phyloP scores from a whole-genome alignment of 2,888 invertebrate genomes.

The Heliconius hortense region DNA sequence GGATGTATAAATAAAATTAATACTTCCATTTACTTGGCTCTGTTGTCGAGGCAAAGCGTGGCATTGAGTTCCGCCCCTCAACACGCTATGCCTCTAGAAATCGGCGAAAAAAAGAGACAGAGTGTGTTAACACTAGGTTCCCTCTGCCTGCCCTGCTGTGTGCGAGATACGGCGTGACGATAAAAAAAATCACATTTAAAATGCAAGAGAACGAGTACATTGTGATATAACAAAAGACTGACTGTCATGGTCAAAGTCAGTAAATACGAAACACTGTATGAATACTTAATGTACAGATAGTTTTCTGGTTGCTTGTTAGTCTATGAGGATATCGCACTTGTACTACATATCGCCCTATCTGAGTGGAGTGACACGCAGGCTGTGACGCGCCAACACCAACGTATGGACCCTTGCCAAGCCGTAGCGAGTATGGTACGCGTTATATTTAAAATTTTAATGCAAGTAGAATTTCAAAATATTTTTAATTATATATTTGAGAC shows the following conservation, averaged over 20 bases:
- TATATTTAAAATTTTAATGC: background rate
- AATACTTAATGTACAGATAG: background rate
- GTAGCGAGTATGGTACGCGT: slow-evolving; percentile 28
- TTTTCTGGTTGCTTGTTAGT: slow-evolving; percentile 8
- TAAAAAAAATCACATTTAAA: background rate
- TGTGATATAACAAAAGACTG: background rate
- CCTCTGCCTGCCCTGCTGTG: background rate
- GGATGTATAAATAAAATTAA: no score
- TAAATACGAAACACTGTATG: slow-evolving; percentile 1
- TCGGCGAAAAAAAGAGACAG: background rate
- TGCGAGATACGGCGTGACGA: background rate
- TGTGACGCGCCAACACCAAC: slow-evolving; percentile 59
- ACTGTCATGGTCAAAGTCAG: slow-evolving; percentile 3
- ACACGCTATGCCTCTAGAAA: background rate
- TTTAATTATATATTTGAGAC: background rate
- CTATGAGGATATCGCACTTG: slow-evolving; percentile 7
- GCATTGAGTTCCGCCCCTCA: background rate
- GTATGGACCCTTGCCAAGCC: slow-evolving; percentile 71
- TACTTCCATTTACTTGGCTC: background rate
- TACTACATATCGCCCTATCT: slow-evolving; percentile 17
- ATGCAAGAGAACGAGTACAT: background rate
- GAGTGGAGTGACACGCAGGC: slow-evolving; percentile 54
- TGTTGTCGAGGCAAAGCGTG: background rate
- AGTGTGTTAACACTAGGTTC: background rate
- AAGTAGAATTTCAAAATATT: background rate